Percentiles rank a stretch among this genome's conserved stretches.
Conservation (phyloP, 2,888 invertebrate genomes). For the Calliphora vomitoria region DNA sequence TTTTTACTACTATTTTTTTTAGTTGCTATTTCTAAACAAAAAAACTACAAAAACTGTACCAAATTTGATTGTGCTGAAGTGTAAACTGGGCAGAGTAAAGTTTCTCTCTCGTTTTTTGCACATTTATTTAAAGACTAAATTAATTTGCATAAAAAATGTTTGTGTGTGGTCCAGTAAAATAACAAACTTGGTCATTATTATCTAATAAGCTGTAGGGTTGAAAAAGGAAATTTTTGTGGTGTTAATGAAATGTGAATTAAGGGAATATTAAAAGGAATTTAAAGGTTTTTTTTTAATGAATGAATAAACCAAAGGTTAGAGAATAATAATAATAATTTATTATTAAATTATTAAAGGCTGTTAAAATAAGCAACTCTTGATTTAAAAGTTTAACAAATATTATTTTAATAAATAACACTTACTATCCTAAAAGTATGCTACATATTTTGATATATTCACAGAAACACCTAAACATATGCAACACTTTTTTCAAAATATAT, state of each 20-base stretch:
- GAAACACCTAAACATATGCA: no score
- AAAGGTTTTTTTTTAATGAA: background rate
- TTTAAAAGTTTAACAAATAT: background rate
- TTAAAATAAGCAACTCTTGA: background rate
- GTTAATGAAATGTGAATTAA: conserved; percentile 23
- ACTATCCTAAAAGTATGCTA: conserved; percentile 31
- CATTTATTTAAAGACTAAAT: conserved; percentile 52
- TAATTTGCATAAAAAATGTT: conserved; percentile 60
- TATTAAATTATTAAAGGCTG: background rate
- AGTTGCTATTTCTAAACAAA: background rate
- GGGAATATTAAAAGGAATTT: background rate
- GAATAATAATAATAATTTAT: background rate
- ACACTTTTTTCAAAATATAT: no score
- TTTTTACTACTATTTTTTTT: conserved; percentile 4
- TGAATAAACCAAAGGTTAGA: background rate
- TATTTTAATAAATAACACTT: background rate
- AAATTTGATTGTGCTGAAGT: conserved; percentile 15
- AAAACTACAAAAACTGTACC: background rate
- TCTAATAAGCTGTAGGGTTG: conserved; percentile 58
- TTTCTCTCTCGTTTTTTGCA: background rate
- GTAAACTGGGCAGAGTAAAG: conserved; percentile 19
- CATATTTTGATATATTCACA: no score
- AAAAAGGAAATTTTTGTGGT: conserved; percentile 33
- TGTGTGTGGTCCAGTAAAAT: conserved; percentile 12
- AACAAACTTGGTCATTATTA: conserved; percentile 53